Conservation (phyloP, 2,797 vertebrate genomes). For the Calcarius lapponicus region DNA sequence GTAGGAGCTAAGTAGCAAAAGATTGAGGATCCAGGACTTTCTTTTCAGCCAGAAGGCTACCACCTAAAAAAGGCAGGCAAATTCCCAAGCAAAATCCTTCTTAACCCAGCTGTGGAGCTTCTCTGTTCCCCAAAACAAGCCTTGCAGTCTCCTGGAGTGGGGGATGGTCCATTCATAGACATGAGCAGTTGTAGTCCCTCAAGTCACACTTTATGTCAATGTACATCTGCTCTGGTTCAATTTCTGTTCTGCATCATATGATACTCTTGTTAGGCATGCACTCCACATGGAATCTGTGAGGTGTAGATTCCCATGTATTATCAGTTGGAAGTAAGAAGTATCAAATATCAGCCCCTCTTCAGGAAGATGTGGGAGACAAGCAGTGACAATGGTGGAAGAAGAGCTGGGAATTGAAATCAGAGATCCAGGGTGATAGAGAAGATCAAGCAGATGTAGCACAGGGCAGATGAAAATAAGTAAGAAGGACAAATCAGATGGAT, state of each 20-base stretch:
- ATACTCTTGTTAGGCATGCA: not conserved
- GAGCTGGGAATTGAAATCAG: not conserved
- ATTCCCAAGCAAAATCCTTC: not conserved
- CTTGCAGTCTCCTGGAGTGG: not conserved
- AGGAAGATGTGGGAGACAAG: not conserved
- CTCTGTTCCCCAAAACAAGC: not conserved
- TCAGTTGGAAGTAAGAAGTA: not conserved
- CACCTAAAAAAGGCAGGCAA: not conserved
- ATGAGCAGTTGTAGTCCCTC: not conserved
- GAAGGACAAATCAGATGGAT: not conserved
- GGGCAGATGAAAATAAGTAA: not conserved
- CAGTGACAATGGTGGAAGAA: fast-evolving
- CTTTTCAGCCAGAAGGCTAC: not conserved
- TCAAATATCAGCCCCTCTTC: not conserved
- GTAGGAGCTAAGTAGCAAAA: not conserved
- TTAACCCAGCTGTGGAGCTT: not conserved
- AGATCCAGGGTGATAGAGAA: not conserved
- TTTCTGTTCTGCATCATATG: not conserved
- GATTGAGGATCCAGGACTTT: not conserved
- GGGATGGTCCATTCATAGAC: not conserved
- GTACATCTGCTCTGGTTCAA: not conserved
- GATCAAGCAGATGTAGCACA: not conserved
- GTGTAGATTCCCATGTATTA: not conserved
- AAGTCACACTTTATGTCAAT: not conserved
- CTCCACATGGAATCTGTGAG: not conserved